Conservation (phyloP, 2,888 invertebrate species). For the Aplocera efformata region DNA sequence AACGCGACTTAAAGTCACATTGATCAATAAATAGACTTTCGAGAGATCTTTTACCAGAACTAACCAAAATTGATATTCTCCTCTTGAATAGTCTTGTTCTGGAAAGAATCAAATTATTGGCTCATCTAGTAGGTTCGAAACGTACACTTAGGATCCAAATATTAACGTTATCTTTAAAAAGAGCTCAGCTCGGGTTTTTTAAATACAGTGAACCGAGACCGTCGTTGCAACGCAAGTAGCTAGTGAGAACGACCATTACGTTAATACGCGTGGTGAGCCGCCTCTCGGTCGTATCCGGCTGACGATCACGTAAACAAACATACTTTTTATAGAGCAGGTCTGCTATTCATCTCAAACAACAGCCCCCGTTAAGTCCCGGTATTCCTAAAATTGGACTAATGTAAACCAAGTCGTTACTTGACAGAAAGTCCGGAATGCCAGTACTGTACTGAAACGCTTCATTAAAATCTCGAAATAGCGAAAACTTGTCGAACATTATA, state of each 20-base stretch:
- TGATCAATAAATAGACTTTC: slow-evolving; percentile 3
- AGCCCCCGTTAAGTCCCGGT: slow-evolving; percentile 43
- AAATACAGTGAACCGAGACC: too few species aligned
- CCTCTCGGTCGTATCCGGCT: slow-evolving; percentile 60
- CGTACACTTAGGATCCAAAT: too few species aligned
- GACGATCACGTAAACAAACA: slow-evolving; percentile 62
- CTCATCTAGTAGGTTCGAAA: too few species aligned
- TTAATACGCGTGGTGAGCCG: slow-evolving; percentile 55
- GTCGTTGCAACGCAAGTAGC: too few species aligned
- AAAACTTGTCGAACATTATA: slow-evolving; percentile 6
- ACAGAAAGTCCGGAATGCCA: slow-evolving; percentile 6
- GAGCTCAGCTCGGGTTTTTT: too few species aligned
- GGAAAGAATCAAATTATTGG: too few species aligned
- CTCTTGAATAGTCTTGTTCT: too few species aligned
- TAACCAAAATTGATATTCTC: too few species aligned
- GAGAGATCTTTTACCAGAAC: slow-evolving; percentile 21
- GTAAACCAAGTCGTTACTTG: slow-evolving; percentile 33
- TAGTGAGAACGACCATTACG: slow-evolving; percentile 51
- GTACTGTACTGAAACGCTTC: slow-evolving; percentile 8
- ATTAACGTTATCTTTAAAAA: too few species aligned
- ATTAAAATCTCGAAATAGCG: slow-evolving; percentile 12
- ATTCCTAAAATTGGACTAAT: slow-evolving; percentile 38
- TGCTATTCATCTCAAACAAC: slow-evolving; percentile 59
- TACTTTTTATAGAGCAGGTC: slow-evolving; percentile 71
- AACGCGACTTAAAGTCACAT: slow-evolving; percentile 10